Percentiles rank a stretch among this genome's conserved stretches.
These are phyloP conservation scores for Iguana delicatissima DNA, from an alignment of 2,797 vertebrate genomes.

Conservation along the genomic window DNA sequence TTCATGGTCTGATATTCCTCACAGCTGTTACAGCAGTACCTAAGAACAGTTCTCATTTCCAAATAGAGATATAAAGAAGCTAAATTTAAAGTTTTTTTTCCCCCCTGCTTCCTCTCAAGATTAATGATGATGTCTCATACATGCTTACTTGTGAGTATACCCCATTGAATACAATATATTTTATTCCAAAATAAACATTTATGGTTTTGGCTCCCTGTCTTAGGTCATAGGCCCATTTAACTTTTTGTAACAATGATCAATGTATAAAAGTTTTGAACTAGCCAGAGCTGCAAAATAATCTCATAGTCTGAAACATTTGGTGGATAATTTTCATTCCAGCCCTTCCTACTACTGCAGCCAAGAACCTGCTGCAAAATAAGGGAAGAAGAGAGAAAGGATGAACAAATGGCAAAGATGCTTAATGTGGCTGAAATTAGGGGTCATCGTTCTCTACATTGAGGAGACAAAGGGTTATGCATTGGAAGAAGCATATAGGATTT, in stretches of 20 bases:
- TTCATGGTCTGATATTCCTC: too few relatives aligned
- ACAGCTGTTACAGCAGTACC: too few relatives aligned
- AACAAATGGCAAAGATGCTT: not conserved
- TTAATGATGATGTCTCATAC: too few relatives aligned
- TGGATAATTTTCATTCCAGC: not conserved
- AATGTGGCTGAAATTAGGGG: not conserved
- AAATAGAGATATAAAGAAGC: too few relatives aligned
- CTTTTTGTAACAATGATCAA: not conserved
- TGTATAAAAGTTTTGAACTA: not conserved
- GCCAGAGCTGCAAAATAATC: not conserved
- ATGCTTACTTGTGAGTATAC: too few relatives aligned
- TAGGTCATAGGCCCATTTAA: not conserved
- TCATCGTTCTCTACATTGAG: not conserved
- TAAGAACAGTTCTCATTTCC: too few relatives aligned
- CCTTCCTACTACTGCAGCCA: not conserved
- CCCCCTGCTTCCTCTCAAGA: not conserved
- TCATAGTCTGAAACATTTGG: not conserved
- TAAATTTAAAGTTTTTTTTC: not conserved
- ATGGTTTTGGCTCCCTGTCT: not conserved
- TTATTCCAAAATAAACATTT: too few relatives aligned
- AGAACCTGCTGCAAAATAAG: not conserved
- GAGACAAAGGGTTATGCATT: not conserved
- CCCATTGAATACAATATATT: too few relatives aligned
- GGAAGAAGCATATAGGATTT: not conserved
- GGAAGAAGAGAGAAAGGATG: not conserved